Base-by-base conservation (phyloP, 2,888 invertebrate genomes). In the Smittia aterrima region DNA sequence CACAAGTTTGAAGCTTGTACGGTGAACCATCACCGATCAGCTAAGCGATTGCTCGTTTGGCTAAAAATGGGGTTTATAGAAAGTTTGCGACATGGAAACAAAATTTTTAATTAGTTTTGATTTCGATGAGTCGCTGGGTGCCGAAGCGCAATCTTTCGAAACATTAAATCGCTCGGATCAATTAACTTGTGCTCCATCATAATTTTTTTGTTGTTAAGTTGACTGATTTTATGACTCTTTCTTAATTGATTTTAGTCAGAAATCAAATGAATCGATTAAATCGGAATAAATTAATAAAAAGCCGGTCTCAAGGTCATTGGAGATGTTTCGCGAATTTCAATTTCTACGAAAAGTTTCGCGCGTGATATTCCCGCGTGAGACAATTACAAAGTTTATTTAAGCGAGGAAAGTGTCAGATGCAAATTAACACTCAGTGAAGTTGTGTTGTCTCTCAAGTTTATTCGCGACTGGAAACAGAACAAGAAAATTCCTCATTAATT, bases 11-110 rank as follows among this genome's bases (percentile, higher is more conserved):
- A 72, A 72, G 72, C 62, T 40, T 62, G 72, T 58, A 62, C 72
- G 58, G n/a, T 72, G 72, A 72, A 72, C 72, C 72, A 72, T 72
- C 72, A 72, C 38, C 9, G 72, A 72, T 72, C 72, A 72, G 72
- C 62, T 72, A 58, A 72, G 72, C 72, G 22, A 58, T 58, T 58
- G 4, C 9, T 3, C 4, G 18, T 18, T 58, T 58, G 58, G 58
- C 58, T 58, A 20, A 58, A 47, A 47, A n/a, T 11, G 47, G n/a
- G 6, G 2, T n/a, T 47, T 4, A 47, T 6, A 47, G 47, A 32
- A 3, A 32, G 9, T 3, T 32, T 32, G 32, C 32, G 32, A 32
- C 32, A 32, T 3, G 4, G 32, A 32, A 32, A 32, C 4, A 6
- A 9, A 9, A 32, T 3, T 32, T 32, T 32, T 32, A 32, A 32